Percentiles rank a stretch among this genome's conserved stretches.
Conservation (phyloP, 2,113 vertebrate genomes). For the Ameiurus melas region DNA sequence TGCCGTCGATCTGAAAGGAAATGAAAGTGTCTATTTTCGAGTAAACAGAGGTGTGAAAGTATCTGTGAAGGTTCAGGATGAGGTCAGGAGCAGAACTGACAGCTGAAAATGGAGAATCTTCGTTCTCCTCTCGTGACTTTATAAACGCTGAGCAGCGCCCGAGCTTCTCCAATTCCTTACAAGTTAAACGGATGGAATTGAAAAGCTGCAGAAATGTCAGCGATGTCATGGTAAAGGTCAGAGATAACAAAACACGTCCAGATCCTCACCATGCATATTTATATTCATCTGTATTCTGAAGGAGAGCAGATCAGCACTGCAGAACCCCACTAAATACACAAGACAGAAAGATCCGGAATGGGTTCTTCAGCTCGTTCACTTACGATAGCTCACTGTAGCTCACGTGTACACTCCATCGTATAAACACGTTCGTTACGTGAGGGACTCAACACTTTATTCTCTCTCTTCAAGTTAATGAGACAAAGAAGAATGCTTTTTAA, state of each 20-base stretch:
- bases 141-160: background rate
- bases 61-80: slow-evolving; percentile 29
- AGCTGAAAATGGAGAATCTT: slow-evolving; percentile 12
- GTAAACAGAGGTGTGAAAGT: slow-evolving; percentile 46
- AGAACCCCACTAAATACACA: background rate
- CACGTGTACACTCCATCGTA: too few relatives aligned
- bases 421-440: background rate
- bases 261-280: background rate
- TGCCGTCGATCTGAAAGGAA: slow-evolving; percentile 22
- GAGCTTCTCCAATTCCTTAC: background rate
- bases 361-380: background rate
- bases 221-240: slow-evolving; percentile 17
- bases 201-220: slow-evolving; percentile 3
- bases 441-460: too few relatives aligned
- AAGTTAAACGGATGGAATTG: background rate
- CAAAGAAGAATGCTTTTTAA: too few relatives aligned
- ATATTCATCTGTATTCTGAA: background rate
- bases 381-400: background rate
- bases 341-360: background rate
- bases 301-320: background rate
- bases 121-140: background rate
- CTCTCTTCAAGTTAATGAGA: too few relatives aligned
- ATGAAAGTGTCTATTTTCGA: slow-evolving; percentile 42
- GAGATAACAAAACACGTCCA: background rate
- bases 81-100: slow-evolving; percentile 25